These are phyloP conservation scores for Tachystola acroxantha DNA, from an alignment of 2,888 invertebrate genomes.

Conservation along the genomic window DNA sequence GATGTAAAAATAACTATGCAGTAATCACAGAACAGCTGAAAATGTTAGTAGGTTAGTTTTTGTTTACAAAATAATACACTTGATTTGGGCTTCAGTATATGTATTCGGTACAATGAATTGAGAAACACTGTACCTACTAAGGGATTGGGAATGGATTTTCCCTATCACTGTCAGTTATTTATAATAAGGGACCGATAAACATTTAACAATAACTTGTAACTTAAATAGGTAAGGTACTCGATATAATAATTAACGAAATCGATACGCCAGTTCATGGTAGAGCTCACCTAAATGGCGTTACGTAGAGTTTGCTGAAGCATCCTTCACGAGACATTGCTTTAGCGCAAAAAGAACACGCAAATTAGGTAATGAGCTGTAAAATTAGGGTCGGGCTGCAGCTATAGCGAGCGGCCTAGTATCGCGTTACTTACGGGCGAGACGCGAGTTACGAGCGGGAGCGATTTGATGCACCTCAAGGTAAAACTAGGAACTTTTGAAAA, in stretches of 20 bases:
- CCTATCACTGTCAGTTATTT: too few species aligned
- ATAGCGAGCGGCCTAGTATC: slow-evolving; percentile 41
- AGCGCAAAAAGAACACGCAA: slow-evolving; percentile 60
- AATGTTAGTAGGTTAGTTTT: too few species aligned
- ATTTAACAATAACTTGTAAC: neutral
- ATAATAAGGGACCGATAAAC: too few species aligned
- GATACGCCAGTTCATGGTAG: slow-evolving; percentile 47
- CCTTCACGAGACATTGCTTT: slow-evolving; percentile 43
- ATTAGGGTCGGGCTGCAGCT: slow-evolving; percentile 62
- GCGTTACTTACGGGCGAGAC: slow-evolving; percentile 35
- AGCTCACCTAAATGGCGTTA: slow-evolving; percentile 35
- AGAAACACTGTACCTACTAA: too few species aligned
- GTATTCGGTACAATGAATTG: too few species aligned
- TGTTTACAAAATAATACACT: too few species aligned
- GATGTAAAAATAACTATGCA: too few species aligned
- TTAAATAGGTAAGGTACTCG: neutral
- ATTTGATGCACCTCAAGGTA: too few species aligned
- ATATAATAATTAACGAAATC: slow-evolving; percentile 45
- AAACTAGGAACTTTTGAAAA: too few species aligned
- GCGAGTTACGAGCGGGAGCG: slow-evolving; percentile 13
- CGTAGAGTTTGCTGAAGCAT: slow-evolving; percentile 13
- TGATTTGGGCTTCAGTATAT: too few species aligned
- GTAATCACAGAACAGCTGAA: too few species aligned
- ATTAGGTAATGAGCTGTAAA: slow-evolving; percentile 68
- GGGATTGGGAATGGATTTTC: too few species aligned